Conservation (phyloP, 2,113 vertebrate species). For the Microtus pennsylvanicus region DNA sequence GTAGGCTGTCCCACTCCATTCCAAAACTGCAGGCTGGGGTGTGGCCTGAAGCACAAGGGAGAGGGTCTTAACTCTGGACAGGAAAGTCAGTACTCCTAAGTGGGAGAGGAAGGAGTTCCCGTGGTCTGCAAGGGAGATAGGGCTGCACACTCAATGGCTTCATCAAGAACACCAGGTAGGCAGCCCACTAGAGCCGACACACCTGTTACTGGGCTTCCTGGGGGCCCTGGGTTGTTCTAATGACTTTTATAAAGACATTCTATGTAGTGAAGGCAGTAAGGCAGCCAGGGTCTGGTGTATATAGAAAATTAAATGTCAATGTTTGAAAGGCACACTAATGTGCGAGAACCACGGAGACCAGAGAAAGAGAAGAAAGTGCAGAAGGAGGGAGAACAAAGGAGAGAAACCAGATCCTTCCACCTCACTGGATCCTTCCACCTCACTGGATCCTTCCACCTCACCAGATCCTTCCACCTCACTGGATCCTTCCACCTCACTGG, state of each 20-base stretch:
- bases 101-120: neutral
- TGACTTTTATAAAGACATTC: neutral
- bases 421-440: neutral
- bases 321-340: neutral
- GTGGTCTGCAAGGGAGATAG: neutral
- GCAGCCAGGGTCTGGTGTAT: neutral
- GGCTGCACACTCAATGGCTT: rapidly evolving
- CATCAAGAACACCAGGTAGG: neutral
- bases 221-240: neutral
- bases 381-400: neutral
- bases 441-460: neutral
- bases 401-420: neutral
- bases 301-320: neutral
- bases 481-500: neutral
- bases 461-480: too few relatives aligned
- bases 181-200: neutral
- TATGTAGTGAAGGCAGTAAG: neutral
- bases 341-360: rapidly evolving
- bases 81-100: neutral
- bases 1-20: neutral
- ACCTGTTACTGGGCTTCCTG: neutral
- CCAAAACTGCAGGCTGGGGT: neutral
- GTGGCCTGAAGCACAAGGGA: neutral
- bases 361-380: neutral
- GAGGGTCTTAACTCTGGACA: neutral